Conservation (phyloP, 2,797 vertebrate genomes). For the Sylvilagus floridanus region DNA sequence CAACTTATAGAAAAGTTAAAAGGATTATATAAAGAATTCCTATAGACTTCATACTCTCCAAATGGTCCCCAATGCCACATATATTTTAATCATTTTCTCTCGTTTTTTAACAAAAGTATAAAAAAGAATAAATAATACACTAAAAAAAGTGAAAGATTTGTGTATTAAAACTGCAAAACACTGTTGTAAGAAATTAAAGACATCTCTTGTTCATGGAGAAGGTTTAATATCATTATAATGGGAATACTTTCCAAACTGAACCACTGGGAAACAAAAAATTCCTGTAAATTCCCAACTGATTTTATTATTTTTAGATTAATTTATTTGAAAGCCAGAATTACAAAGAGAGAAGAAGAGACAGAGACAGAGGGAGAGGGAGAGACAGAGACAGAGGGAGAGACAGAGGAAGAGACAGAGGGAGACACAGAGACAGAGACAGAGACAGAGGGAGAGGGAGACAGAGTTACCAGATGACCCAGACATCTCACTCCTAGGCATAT, state of each 20-base stretch:
- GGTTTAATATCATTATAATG: not conserved
- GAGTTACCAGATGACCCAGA: not conserved
- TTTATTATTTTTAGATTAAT: not conserved
- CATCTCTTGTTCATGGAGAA: not conserved
- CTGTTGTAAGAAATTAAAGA: constrained; percentile 32
- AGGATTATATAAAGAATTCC: constrained; percentile 36
- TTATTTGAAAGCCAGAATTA: no score
- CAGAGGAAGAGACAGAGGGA: no score
- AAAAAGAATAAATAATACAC: constrained; percentile 45
- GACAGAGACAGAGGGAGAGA: no score
- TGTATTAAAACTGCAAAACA: constrained; percentile 32
- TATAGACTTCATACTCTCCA: not conserved
- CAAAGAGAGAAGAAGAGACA: no score
- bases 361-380: no score
- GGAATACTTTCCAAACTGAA: not conserved
- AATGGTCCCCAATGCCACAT: not conserved
- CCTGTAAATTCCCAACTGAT: not conserved
- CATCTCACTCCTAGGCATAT: constrained; percentile 7
- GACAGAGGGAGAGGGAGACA: not conserved
- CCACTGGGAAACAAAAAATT: constrained; percentile 15
- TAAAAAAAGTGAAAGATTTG: constrained; percentile 13
- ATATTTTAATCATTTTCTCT: not conserved
- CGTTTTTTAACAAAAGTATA: not conserved
- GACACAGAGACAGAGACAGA: not conserved
- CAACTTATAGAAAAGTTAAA: constrained; percentile 27